Percentiles rank a stretch among this genome's conserved stretches.
Conservation (phyloP, 2,888 invertebrate genomes). For the Sesamia inferens region DNA sequence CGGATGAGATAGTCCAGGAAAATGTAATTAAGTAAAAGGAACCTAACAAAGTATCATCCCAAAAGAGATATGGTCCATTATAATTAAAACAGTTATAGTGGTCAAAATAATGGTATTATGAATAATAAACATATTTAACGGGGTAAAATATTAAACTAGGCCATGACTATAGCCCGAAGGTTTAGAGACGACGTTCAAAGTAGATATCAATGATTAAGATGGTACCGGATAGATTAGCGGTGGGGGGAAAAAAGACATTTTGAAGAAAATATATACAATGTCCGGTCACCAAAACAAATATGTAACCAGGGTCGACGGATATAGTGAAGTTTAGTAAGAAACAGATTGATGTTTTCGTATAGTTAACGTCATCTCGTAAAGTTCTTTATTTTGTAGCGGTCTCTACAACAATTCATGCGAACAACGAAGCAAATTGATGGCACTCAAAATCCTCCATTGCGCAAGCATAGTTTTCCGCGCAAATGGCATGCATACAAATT, state of each 20-base stretch:
- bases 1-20: conserved; percentile 1
- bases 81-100: conserved; percentile 32
- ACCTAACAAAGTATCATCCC: background rate
- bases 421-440: too few relatives aligned
- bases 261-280: background rate
- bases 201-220: background rate
- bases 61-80: background rate
- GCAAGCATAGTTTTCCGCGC: too few relatives aligned
- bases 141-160: conserved; percentile 17
- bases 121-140: conserved; percentile 16
- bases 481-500: too few relatives aligned
- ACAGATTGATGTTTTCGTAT: too few relatives aligned
- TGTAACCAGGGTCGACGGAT: too few relatives aligned
- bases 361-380: too few relatives aligned
- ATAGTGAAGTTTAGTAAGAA: too few relatives aligned
- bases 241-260: background rate
- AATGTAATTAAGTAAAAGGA: conserved; percentile 2
- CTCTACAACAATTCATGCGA: too few relatives aligned
- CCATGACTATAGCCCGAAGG: background rate
- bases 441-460: too few relatives aligned
- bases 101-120: conserved; percentile 14
- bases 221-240: background rate
- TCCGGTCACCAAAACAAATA: too few relatives aligned
- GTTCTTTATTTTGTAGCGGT: too few relatives aligned
- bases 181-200: background rate